phyloP scores from a whole-genome alignment of 64 coral and sea anemone genomes.

The Montipora foliosa region DNA sequence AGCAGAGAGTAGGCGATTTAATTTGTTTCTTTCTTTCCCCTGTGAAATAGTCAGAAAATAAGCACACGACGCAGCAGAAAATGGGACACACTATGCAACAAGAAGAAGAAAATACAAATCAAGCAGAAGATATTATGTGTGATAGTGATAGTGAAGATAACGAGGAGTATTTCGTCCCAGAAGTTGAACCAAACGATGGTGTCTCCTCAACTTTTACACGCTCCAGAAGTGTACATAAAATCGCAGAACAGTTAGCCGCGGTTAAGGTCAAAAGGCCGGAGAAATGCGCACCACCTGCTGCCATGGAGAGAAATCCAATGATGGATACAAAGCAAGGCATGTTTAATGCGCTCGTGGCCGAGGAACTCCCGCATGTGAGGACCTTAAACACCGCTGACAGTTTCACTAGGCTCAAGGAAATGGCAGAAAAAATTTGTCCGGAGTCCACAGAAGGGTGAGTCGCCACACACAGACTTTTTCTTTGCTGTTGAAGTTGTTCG shows the following conservation, averaged over 20 bases:
- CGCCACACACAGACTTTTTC: too few species aligned
- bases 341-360: not conserved
- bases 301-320: not conserved
- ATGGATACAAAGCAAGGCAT: not conserved
- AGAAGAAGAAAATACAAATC: not conserved
- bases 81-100: not conserved
- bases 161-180: not conserved
- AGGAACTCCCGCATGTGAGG: conserved; percentile 4
- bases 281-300: not conserved
- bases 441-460: conserved; percentile 25
- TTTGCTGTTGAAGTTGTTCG: too few species aligned
- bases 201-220: not conserved
- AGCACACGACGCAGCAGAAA: not conserved
- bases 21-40: not conserved
- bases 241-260: not conserved
- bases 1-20: too few species aligned
- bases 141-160: not conserved
- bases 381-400: conserved; percentile 8
- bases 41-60: not conserved
- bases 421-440: conserved; percentile 1
- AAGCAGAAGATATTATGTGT: not conserved
- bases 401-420: not conserved
- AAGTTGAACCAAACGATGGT: not conserved
- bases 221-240: not conserved
- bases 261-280: not conserved